Conservation (phyloP, 1,140 invertebrate genomes). For the Heliconius eleuchia region DNA sequence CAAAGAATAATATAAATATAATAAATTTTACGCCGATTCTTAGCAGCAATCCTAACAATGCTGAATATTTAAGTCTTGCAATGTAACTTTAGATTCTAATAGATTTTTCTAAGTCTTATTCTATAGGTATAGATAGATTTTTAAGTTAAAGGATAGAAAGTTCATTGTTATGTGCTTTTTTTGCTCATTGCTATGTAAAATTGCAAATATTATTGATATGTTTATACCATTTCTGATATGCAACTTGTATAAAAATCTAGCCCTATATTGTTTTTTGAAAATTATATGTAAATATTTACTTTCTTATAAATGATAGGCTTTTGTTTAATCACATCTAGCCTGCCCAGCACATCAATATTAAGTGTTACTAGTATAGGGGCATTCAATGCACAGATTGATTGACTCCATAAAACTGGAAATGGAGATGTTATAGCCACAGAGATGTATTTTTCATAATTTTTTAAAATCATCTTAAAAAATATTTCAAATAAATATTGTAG, state of each 20-base stretch:
- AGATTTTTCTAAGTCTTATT: conserved; percentile 47
- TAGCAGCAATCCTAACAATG: conserved; percentile 69
- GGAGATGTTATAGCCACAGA: no score
- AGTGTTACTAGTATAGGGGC: no score
- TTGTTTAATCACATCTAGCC: no score
- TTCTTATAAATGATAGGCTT: neutral
- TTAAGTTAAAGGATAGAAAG: conserved; percentile 48
- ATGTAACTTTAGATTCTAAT: conserved; percentile 53
- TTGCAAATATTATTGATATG: conserved; percentile 42
- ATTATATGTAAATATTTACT: neutral
- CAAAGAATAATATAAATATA: conserved; percentile 80
- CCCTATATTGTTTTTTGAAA: neutral
- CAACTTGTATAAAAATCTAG: conserved; percentile 14
- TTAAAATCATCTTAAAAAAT: no score
- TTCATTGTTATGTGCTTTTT: conserved; percentile 46
- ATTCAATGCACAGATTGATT: no score
- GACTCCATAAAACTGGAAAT: no score
- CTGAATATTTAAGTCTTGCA: conserved; percentile 57
- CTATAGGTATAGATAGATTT: conserved; percentile 44
- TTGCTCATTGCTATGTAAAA: conserved; percentile 6
- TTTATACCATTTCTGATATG: conserved; percentile 44
- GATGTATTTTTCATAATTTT: no score
- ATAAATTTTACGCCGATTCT: conserved; percentile 72
- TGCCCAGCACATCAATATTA: no score
- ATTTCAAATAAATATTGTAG: no score